Evolutionary conservation across 1,140 invertebrate species (phyloP), one percentile per base, ranked within the genome.

Genomic region (Leptopilina clavipes): DNA sequence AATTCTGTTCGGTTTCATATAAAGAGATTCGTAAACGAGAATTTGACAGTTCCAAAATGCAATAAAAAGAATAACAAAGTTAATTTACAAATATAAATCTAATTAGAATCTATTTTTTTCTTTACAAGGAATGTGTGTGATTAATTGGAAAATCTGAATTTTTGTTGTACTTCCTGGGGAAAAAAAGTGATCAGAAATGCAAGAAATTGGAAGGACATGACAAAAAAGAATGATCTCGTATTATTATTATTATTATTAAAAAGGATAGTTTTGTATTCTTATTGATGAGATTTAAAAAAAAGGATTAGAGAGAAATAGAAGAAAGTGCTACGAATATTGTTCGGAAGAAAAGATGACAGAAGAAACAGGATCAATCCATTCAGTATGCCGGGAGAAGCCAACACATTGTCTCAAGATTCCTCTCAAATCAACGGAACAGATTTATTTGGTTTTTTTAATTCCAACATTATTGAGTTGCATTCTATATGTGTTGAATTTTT

Each of bases 361-460:
- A n/a, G 74, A 70, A 31, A 59, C 71, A 8, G 79, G 81, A 45
- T 76, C 76, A 31, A 59, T 59, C 7, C 78, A 82, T 48, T 75
- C 75, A 71, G 56, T 86, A 65, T 88, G 86, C 73, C 75, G 82
- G 31, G 80, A 72, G 17, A 88, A 86, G 65, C 71, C 85, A 11
- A 86, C 79, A 1, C 79, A 75, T 37, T 88, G 76, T 48, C 59
- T 88, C 37, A 85, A 86, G 75, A 72, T 89, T 77, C 89, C 89
- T 72, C 90, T 92, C 44, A 91, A 91, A 81, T 91, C 90, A 71
- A 91, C 87, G 12, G 88, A 91, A 79, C 88, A 92, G 75, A 91
- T 91, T 76, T 88, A 86, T 65, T 78, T 91, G 10, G 82, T 90
- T 44, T 91, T 91, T 80, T 82, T 92, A 43, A 79, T 92, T 40